Evolutionary conservation across 2,797 vertebrate species (phyloP), one percentile per base, ranked within the genome.

Genomic region (Cyprinodon diabolis): DNA sequence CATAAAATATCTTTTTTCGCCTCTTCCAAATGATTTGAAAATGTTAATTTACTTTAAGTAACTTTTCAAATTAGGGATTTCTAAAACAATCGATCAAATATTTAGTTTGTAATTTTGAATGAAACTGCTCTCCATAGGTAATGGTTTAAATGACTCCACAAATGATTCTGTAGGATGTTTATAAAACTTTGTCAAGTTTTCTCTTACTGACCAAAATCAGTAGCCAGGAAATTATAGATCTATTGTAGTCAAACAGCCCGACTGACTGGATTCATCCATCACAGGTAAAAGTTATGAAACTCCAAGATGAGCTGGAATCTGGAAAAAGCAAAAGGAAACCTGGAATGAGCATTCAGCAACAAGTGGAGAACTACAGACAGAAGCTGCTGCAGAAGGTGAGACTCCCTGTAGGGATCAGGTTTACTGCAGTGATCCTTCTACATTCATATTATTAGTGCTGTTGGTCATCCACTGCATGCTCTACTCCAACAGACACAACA

Each of bases 291-390:
- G 94, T 96, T 19, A 92, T 96, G 93, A 95, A 94, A 85, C 88
- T 95, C 71, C 95, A 96, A 75, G 95, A 96, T 84, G 95, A 96
- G 82, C 45, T 96, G 78, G 95, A 96, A 75, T 95, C 91, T 25
- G 94, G 94, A 8, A 95, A 95, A 78, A 92, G 91, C 79, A 78
- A 45, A 43, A 92, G 67, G 74, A 96, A 95, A 76, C 91, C 94
- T 45, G 92, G 92, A 45, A 87, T 92, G 90, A 95, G 82, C 75
- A 77, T 96, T 11, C 95, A 94, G 47, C 91, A 96, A 56, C 94
- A 96, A 78, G 92, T 96, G 84, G 93, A 94, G 62, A 92, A 92
- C 71, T 96, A 95, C 86, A 94, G 95, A 82, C 95, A 95, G 85
- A 95, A 94, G 76, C 93, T 96, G 49, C 87, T 96, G 8, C 93